phyloP scores from a whole-genome alignment of 2,113 vertebrate genomes.

The Paramisgurnus dabryanus region DNA sequence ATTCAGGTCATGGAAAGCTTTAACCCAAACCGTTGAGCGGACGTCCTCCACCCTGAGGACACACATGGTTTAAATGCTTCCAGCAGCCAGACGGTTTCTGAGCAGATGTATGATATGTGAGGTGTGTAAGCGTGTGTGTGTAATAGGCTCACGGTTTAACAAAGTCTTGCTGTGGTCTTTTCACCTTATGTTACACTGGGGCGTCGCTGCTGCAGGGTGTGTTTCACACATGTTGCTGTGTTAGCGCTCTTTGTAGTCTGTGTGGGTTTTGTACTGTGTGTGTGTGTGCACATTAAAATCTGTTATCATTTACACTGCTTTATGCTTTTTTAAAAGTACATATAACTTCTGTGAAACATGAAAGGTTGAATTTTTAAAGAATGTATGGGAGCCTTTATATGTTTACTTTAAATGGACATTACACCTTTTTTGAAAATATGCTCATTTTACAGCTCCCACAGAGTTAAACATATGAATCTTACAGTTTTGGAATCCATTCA shows the following conservation, averaged over 20 bases:
- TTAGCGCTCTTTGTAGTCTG: background rate
- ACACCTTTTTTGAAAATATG: too few relatives aligned
- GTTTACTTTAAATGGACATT: too few relatives aligned
- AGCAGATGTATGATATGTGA: conserved; percentile 13
- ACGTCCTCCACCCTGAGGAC: conserved; percentile 10
- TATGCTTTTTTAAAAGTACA: background rate
- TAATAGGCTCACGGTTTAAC: background rate
- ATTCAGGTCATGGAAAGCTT: conserved; percentile 37
- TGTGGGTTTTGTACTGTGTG: conserved; percentile 4
- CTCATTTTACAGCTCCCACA: too few relatives aligned
- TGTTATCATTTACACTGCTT: background rate
- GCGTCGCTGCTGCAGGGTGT: background rate
- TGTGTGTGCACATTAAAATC: background rate
- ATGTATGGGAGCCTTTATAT: background rate
- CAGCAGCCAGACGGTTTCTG: conserved; percentile 5
- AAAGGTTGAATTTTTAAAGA: background rate
- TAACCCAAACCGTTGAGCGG: conserved; percentile 20
- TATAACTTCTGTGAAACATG: background rate
- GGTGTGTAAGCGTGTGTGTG: conserved; percentile 1
- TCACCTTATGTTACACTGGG: conserved; percentile 4
- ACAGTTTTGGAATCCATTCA: too few relatives aligned
- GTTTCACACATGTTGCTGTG: conserved; percentile 25
- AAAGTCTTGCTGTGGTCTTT: background rate
- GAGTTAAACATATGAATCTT: too few relatives aligned
- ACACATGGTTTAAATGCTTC: conserved; percentile 14